Base-by-base conservation (phyloP, 1,140 invertebrate species). In the Matsumurasca onukii region DNA sequence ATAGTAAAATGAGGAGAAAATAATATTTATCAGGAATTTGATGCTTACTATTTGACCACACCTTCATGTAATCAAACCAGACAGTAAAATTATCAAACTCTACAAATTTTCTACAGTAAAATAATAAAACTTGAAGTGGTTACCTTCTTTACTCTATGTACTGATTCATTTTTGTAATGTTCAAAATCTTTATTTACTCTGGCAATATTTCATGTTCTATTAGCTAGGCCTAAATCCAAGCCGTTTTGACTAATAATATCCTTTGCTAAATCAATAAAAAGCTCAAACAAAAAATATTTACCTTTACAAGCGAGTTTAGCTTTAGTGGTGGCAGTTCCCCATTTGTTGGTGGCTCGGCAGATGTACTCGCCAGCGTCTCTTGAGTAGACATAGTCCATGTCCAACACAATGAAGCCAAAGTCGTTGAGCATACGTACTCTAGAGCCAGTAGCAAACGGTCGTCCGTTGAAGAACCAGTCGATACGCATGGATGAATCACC, bases 381-480 rank as follows among this genome's bases (percentile, higher is more conserved):
- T 0, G 88, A 84, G 75, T 94, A 94, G 0, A 91, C 88, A 75
- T 94, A 95, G 67, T 94, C 90, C 72, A 96, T 87, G 74, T 95
- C 93, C 64, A 96, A 79, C 0, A 92, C 90, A 73, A 95, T 91
- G 67, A 93, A 95, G n/a, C 93, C 94, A 78, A 96, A 96, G 75
- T 98, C 95, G 78, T 96, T 93, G 22, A 95, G 85, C 79, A 92
- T 92, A 77, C 95, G 93, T 2, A 97, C 92, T 69, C 95, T 83
- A 15, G 92, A 94, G 17, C 93, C 92, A 27, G 91, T 95, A 0
- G 89, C 91, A 75, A 97, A 90, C 30, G 93, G 92, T 73, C 88
- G 85, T 20, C 94, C 94, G 80, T 97, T 95, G 72, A 92, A 89
- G 86, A 91, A 96, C 95, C 95, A 98, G 78, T 97, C 94, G 71